phyloP scores from a whole-genome alignment of 2,888 invertebrate species.

The Cantharis flavilabris region DNA sequence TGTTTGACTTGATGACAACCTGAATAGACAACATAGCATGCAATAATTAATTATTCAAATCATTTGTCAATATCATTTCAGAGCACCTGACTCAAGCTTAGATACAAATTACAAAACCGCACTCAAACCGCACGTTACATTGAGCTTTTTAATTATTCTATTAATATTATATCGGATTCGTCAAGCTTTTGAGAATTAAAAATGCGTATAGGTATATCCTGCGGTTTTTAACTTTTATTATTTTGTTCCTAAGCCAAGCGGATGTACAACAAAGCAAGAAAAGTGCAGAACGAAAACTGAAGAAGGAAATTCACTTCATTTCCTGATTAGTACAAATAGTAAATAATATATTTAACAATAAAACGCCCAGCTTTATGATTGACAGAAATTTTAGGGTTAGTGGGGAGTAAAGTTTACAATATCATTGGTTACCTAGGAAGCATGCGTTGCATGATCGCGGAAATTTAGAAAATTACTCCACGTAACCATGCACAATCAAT shows the following conservation, averaged over 20 bases:
- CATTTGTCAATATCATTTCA: constrained; percentile 20
- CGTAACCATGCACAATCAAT: not conserved
- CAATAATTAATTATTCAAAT: constrained; percentile 22
- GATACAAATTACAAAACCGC: constrained; percentile 22
- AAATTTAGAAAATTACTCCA: not conserved
- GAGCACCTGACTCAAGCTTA: constrained; percentile 16
- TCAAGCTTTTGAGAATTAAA: constrained; percentile 14
- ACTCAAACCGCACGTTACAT: constrained; percentile 6
- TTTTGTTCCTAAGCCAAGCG: too few species aligned
- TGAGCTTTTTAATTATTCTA: constrained; percentile 21
- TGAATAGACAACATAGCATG: constrained; percentile 6
- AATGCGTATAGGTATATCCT: not conserved
- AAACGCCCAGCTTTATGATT: constrained; percentile 23
- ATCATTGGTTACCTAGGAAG: constrained; percentile 23
- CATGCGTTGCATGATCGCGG: constrained; percentile 9
- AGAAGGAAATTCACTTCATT: not conserved
- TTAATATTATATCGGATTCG: constrained; percentile 22
- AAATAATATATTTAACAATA: constrained; percentile 5
- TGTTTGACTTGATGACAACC: not conserved
- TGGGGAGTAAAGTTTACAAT: constrained; percentile 11
- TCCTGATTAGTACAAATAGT: not conserved
- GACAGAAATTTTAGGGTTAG: constrained; percentile 23
- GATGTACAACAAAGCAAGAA: too few species aligned
- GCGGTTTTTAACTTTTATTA: not conserved
- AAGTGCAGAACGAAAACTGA: not conserved